Conservation (phyloP, 2,888 invertebrate species). For the Agonopterix subpropinquella region DNA sequence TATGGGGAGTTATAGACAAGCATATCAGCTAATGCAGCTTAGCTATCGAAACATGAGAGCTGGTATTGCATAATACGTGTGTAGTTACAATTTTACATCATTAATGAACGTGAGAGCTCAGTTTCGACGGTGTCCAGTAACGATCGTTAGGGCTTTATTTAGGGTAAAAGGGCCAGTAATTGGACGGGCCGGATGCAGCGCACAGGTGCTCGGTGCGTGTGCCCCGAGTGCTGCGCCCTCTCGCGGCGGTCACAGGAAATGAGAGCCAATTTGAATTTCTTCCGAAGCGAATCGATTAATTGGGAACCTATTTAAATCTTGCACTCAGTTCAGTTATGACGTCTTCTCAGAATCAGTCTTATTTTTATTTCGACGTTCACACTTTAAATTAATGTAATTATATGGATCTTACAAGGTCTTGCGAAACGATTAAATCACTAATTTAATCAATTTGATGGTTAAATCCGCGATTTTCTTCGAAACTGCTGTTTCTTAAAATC, state of each 20-base stretch:
- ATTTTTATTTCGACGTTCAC: no score
- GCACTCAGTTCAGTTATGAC: not conserved
- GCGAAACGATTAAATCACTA: no score
- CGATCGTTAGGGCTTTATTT: conserved; percentile 54
- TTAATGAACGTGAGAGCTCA: conserved; percentile 38
- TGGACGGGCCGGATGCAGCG: conserved; percentile 60
- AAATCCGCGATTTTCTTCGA: not conserved
- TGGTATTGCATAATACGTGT: not conserved
- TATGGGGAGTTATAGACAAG: no score
- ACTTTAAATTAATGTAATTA: no score
- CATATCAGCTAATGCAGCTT: not conserved
- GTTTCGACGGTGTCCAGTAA: conserved; percentile 45
- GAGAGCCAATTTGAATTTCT: conserved; percentile 67
- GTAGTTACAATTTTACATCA: conserved; percentile 21
- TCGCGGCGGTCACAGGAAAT: conserved; percentile 53
- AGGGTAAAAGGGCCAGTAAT: conserved; percentile 58
- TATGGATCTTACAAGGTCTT: no score
- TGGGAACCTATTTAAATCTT: conserved; percentile 21
- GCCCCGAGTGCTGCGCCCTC: conserved; percentile 26
- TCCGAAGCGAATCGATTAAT: conserved; percentile 59
- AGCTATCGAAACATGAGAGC: not conserved
- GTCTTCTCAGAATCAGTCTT: no score
- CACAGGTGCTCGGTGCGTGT: conserved; percentile 61
- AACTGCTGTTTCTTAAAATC: not conserved
- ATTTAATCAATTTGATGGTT: no score